These are phyloP conservation scores for Aspidiotus destructor DNA, from an alignment of 2,888 invertebrate genomes.

Conservation along the genomic window DNA sequence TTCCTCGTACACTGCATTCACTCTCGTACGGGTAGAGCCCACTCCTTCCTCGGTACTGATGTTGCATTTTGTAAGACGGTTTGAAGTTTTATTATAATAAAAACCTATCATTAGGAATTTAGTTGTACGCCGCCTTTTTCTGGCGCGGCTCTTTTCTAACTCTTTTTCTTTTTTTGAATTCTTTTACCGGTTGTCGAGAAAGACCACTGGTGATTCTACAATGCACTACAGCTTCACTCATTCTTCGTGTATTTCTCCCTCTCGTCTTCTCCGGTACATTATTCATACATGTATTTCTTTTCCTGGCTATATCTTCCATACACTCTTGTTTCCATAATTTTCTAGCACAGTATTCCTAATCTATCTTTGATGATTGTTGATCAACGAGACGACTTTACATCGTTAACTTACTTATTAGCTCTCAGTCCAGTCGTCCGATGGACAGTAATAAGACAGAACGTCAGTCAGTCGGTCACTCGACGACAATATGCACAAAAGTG, in stretches of 20 bases:
- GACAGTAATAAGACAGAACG: too few species aligned
- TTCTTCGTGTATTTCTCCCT: background rate
- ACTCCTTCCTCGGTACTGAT: background rate
- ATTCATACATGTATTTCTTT: too few species aligned
- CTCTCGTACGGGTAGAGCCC: background rate
- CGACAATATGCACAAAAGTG: too few species aligned
- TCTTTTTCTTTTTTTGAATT: background rate
- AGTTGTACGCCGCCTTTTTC: conserved; percentile 4
- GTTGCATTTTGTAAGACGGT: background rate
- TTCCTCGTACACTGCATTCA: background rate
- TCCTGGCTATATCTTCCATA: too few species aligned
- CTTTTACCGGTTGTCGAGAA: background rate
- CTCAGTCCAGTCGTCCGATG: too few species aligned
- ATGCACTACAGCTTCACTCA: background rate
- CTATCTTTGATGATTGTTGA: conserved; percentile 1
- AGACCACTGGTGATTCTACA: background rate
- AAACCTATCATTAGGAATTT: conserved; percentile 4
- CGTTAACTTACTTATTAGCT: too few species aligned
- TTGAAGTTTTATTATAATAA: background rate
- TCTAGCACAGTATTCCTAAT: background rate
- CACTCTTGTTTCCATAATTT: background rate
- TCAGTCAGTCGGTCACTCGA: too few species aligned
- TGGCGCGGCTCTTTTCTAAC: background rate
- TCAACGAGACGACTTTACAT: background rate
- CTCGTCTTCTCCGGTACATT: background rate